phyloP scores from a whole-genome alignment of 2,888 invertebrate genomes.

The Seira musarum region DNA sequence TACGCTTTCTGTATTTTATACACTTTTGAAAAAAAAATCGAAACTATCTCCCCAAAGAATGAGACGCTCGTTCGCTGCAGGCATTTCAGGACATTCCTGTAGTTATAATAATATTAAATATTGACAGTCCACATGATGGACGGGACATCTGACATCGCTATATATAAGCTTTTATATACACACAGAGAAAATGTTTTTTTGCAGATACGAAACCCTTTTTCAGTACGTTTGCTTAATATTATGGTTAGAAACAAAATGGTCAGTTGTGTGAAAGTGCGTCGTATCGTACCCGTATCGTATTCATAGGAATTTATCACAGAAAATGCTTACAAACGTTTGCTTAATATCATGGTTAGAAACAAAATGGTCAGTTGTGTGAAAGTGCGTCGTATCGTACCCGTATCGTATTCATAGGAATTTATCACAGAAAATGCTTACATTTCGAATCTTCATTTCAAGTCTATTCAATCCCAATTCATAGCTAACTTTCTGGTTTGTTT shows the following conservation, averaged over 20 bases:
- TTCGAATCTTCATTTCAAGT: not conserved
- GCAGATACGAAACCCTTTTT: too few species aligned
- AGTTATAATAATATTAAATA: slow-evolving; percentile 45
- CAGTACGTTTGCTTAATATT: not conserved
- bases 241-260: not conserved
- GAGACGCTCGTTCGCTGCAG: not conserved
- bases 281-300: not conserved
- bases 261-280: too few species aligned
- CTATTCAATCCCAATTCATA: not conserved
- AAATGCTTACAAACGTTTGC: not conserved
- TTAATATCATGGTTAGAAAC: too few species aligned
- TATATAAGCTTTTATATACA: slow-evolving; percentile 1
- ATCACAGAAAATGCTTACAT: slow-evolving; percentile 1
- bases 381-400: too few species aligned
- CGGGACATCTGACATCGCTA: slow-evolving; percentile 26
- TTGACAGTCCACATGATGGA: slow-evolving; percentile 45
- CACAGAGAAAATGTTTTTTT: not conserved
- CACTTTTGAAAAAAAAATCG: not conserved
- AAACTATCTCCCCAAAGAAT: not conserved
- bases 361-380: too few species aligned
- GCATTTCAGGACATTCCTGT: too few species aligned
- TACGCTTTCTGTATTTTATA: not conserved
- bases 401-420: not conserved
- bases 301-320: not conserved
- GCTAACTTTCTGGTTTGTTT: not conserved